A percentile compares a stretch with the other conserved stretches of the same genome.
These are phyloP conservation scores for Uropetala carovei DNA, from an alignment of 2,888 invertebrate genomes.

Conservation along the genomic window DNA sequence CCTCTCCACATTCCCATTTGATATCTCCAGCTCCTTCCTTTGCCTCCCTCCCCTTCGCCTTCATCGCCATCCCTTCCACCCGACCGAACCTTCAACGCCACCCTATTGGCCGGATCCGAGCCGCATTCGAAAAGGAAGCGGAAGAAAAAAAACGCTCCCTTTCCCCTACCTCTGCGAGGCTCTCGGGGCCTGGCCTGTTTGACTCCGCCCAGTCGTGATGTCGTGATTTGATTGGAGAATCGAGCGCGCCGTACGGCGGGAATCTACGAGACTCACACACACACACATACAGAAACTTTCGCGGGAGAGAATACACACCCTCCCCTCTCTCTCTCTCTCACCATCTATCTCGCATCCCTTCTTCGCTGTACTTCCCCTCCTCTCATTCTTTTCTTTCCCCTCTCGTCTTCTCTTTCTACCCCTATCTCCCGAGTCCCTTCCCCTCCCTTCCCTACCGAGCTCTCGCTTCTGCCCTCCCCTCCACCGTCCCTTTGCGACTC, in stretches of 20 bases:
- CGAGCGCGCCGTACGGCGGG: conserved; percentile 38
- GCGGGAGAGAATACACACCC: background rate
- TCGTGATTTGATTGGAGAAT: conserved; percentile 68
- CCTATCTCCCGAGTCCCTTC: background rate
- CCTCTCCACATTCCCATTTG: conserved; percentile 46
- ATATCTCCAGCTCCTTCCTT: background rate
- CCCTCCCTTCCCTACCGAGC: background rate
- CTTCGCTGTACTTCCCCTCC: background rate
- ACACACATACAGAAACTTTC: background rate
- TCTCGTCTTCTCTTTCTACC: background rate
- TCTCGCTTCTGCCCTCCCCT: conserved; percentile 17
- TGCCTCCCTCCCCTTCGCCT: background rate
- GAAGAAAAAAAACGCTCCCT: conserved; percentile 5
- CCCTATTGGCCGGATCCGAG: conserved; percentile 45
- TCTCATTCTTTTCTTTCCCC: background rate
- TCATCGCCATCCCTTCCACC: conserved; percentile 22
- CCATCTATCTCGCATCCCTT: background rate
- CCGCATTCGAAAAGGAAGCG: background rate
- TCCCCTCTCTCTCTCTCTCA: conserved; percentile 6
- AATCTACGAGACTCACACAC: background rate
- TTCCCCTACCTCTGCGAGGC: background rate
- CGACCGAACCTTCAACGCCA: background rate
- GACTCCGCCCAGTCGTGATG: conserved; percentile 67
- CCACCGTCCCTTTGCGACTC: background rate
- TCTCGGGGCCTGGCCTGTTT: conserved; percentile 54